These are phyloP conservation scores for Pseudorhombus dupliciocellatus DNA, from an alignment of 2,113 vertebrate species.

Conservation along the genomic window DNA sequence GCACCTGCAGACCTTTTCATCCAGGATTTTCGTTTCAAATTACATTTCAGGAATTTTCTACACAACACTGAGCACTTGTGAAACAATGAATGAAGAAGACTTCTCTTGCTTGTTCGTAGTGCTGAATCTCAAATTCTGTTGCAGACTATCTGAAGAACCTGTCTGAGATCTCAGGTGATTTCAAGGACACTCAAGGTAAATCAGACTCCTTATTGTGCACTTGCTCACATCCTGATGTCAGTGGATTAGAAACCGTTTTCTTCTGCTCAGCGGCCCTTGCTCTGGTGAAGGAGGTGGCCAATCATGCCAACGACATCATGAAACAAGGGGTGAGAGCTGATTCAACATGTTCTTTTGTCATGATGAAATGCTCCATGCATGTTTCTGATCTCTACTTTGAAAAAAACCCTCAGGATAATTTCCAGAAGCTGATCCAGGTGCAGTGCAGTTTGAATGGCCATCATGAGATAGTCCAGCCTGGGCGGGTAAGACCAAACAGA, in stretches of 20 bases:
- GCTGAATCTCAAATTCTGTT: constrained; percentile 30
- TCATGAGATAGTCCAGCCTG: constrained; percentile 95
- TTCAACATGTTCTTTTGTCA: not conserved
- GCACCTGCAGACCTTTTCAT: constrained; percentile 42
- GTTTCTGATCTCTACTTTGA: not conserved
- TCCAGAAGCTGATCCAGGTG: constrained; percentile 96
- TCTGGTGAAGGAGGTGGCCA: constrained; percentile 94
- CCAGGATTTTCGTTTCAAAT: constrained; percentile 45
- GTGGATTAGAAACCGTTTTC: constrained; percentile 29
- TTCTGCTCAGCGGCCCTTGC: constrained; percentile 86
- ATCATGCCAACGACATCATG: constrained; percentile 96
- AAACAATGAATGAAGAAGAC: not conserved
- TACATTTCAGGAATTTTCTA: constrained; percentile 49
- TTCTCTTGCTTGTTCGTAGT: not conserved
- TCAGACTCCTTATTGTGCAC: not conserved
- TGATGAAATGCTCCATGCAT: not conserved
- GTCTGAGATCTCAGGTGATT: constrained; percentile 88
- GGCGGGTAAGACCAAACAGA: constrained; percentile 82
- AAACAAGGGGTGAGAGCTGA: constrained; percentile 91
- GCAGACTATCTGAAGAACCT: constrained; percentile 97
- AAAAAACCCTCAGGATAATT: constrained; percentile 88
- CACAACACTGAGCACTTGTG: constrained; percentile 24
- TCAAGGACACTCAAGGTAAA: constrained; percentile 93
- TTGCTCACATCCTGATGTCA: not conserved
- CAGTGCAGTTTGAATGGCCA: constrained; percentile 92